phyloP scores from a whole-genome alignment of 2,113 vertebrate genomes.

The Misgurnus anguillicaudatus region DNA sequence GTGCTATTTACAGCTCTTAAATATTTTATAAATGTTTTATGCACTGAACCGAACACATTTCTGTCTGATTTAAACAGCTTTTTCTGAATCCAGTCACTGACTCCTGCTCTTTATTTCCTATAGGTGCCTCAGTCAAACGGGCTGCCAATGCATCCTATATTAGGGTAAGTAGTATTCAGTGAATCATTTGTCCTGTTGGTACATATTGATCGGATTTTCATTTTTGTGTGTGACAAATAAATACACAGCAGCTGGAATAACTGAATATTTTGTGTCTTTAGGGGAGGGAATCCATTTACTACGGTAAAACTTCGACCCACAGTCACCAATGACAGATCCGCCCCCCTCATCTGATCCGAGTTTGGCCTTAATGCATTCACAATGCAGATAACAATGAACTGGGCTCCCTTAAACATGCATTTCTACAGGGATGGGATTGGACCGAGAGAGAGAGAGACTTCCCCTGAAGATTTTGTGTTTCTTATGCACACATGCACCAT shows the following conservation, averaged over 20 bases:
- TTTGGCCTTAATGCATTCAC: neutral
- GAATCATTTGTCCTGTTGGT: neutral
- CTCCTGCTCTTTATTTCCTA: constrained; percentile 36
- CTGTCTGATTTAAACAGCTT: neutral
- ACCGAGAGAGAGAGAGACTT: neutral
- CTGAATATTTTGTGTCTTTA: constrained; percentile 59
- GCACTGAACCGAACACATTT: neutral
- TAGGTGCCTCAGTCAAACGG: constrained; percentile 85
- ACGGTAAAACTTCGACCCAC: constrained; percentile 92
- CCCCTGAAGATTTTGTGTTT: constrained; percentile 46
- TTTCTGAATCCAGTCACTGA: neutral
- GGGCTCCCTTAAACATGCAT: neutral
- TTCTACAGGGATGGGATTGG: constrained; percentile 31
- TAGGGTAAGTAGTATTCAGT: constrained; percentile 76
- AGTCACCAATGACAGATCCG: constrained; percentile 93
- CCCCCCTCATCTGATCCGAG: constrained; percentile 78
- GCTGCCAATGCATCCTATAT: constrained; percentile 81
- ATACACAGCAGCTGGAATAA: neutral
- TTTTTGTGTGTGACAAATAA: too few species aligned
- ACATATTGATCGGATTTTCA: neutral
- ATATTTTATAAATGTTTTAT: neutral
- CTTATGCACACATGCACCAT: constrained; percentile 48
- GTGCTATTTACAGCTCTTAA: too few species aligned
- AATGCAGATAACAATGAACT: neutral
- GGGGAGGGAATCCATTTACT: constrained; percentile 93